Percentiles rank a stretch among this genome's conserved stretches.
Conservation (phyloP, 2,888 invertebrate species). For the Amiota mariae region DNA sequence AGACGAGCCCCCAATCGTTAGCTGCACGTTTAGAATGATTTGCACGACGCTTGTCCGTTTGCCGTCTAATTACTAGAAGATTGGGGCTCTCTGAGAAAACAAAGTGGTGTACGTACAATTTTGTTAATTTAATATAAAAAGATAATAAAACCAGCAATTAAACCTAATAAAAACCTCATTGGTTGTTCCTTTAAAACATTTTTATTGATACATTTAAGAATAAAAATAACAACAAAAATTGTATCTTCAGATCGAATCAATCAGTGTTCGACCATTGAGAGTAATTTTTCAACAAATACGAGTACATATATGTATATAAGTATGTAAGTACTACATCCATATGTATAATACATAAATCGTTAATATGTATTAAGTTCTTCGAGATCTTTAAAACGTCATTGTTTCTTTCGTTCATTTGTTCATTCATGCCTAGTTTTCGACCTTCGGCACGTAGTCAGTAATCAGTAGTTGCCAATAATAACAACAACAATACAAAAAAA, state of each 20-base stretch:
- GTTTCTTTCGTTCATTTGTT: conserved; percentile 6
- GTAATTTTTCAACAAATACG: not conserved
- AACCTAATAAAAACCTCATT: no score
- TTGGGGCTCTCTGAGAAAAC: no score
- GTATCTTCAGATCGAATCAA: no score
- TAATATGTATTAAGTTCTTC: not conserved
- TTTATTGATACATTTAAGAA: no score
- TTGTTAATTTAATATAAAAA: no score
- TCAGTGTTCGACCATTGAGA: no score
- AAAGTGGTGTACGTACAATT: no score
- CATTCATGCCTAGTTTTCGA: conserved; percentile 7
- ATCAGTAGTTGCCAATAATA: not conserved
- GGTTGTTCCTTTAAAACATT: no score
- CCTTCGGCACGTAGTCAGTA: conserved; percentile 17
- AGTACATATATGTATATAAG: no score
- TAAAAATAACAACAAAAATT: no score
- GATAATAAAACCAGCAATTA: no score
- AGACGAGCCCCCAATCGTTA: conserved; percentile 54
- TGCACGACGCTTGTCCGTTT: not conserved
- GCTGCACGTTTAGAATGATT: conserved; percentile 47
- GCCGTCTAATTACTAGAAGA: conserved; percentile 38
- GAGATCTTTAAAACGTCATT: not conserved
- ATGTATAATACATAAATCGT: not conserved
- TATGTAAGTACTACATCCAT: no score
- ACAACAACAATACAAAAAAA: not conserved